phyloP scores from a whole-genome alignment of 2,113 vertebrate species.

The Dendrocopos noguchii region DNA sequence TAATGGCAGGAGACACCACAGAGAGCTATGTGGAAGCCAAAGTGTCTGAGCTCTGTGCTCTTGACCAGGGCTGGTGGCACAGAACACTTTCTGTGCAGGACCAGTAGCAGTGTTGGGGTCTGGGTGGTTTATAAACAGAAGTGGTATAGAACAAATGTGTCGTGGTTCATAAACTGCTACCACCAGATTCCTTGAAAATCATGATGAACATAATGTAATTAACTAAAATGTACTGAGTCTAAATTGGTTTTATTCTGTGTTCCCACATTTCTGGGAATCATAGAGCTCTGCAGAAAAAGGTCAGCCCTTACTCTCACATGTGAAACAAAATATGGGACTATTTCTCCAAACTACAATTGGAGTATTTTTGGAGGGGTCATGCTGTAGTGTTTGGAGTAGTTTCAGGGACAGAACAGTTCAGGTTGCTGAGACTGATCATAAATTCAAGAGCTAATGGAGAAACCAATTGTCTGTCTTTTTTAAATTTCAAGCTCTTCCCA shows the following conservation, averaged over 20 bases:
- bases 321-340: not conserved
- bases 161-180: not conserved
- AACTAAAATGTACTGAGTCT: not conserved
- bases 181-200: not conserved
- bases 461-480: not conserved
- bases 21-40: not conserved
- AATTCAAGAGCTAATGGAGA: not conserved
- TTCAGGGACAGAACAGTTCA: not conserved
- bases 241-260: not conserved
- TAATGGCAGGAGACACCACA: accelerated
- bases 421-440: not conserved
- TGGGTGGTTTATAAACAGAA: not conserved
- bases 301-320: not conserved
- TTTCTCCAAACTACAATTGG: not conserved
- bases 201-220: not conserved
- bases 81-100: not conserved
- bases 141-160: not conserved
- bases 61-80: not conserved
- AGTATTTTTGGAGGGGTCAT: not conserved
- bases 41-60: accelerated
- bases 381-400: not conserved
- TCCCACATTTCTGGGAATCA: not conserved
- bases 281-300: not conserved
- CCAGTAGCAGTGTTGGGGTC: not conserved
- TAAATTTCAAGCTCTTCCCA: not conserved